A percentile compares a stretch with the other conserved stretches of the same genome.
These are phyloP conservation scores for Smithornis capensis DNA, from an alignment of 2,113 vertebrate species.

Conservation along the genomic window DNA sequence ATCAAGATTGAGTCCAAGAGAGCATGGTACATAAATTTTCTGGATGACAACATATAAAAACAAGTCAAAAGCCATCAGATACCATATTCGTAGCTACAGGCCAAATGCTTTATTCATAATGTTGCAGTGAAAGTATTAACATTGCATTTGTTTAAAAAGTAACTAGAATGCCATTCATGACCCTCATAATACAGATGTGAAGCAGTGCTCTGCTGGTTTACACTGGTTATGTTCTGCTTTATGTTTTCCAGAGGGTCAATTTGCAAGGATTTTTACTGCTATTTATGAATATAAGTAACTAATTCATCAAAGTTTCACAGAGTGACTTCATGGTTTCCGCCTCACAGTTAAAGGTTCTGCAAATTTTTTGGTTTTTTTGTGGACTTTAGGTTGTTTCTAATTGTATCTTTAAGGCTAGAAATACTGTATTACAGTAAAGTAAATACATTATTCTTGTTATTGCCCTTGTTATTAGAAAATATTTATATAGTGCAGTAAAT, in stretches of 20 bases:
- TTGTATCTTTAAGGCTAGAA: not conserved
- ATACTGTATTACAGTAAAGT: not conserved
- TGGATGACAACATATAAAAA: not conserved
- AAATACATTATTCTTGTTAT: constrained; percentile 43
- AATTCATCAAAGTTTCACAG: constrained; percentile 66
- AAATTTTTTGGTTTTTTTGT: not conserved
- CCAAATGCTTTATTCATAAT: constrained; percentile 70
- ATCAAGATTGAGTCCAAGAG: not conserved
- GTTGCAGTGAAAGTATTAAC: constrained; percentile 77
- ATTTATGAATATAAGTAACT: constrained; percentile 69
- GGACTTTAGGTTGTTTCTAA: not conserved
- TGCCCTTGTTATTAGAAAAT: constrained; percentile 34
- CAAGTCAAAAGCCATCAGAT: not conserved
- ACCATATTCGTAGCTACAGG: constrained; percentile 32
- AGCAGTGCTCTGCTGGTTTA: constrained; percentile 68
- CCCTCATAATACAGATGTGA: constrained; percentile 67
- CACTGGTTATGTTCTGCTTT: constrained; percentile 62
- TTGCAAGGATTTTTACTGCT: constrained; percentile 39
- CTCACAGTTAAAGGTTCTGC: constrained; percentile 33
- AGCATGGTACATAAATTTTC: not conserved
- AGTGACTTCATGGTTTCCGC: not conserved
- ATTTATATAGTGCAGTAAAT: constrained; percentile 14
- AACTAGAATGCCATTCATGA: constrained; percentile 80
- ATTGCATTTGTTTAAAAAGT: constrained; percentile 85
- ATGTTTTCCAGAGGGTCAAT: constrained; percentile 56